Evolutionary conservation across 2,888 invertebrate species (phyloP).

Genomic region (Rhagophthalmus giganteus): DNA sequence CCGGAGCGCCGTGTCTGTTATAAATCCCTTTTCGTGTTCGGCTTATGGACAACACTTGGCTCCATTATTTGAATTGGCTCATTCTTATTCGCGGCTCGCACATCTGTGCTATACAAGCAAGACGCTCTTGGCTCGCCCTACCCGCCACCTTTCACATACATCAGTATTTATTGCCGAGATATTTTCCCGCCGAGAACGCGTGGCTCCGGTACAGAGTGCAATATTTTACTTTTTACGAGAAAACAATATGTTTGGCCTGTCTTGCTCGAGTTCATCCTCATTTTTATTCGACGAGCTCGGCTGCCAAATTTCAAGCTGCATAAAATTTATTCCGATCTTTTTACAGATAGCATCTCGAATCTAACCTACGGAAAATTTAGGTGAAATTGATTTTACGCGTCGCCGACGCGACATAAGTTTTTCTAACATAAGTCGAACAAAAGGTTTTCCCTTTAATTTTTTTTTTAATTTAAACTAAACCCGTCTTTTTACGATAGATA

Average conservation of each 20-base stretch:
- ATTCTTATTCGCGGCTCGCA: constrained; percentile 33
- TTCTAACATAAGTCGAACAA: too few species aligned
- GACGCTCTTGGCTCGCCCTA: constrained; percentile 20
- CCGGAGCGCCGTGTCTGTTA: constrained; percentile 19
- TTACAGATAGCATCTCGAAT: not conserved
- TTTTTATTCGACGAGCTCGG: constrained; percentile 16
- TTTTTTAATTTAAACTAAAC: not conserved
- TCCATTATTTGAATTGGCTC: constrained; percentile 36
- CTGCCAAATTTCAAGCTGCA: constrained; percentile 17
- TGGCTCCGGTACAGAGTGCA: constrained; percentile 18
- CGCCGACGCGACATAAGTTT: too few species aligned
- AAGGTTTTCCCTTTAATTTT: too few species aligned
- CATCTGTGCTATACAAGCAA: constrained; percentile 31
- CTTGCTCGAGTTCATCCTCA: constrained; percentile 15
- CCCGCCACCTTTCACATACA: constrained; percentile 29
- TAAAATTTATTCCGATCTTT: constrained; percentile 7
- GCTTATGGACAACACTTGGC: constrained; percentile 35
- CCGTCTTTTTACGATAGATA: too few species aligned
- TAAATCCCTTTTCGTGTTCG: constrained; percentile 30
- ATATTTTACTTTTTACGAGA: constrained; percentile 31
- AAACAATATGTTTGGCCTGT: constrained; percentile 30
- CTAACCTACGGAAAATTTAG: not conserved
- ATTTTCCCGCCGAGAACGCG: constrained; percentile 30
- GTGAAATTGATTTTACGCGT: not conserved
- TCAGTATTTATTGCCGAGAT: constrained; percentile 33